Evolutionary conservation across 2,113 vertebrate genomes (phyloP), one percentile per base, ranked within the genome.

Genomic region (Xenopus tropicalis): DNA sequence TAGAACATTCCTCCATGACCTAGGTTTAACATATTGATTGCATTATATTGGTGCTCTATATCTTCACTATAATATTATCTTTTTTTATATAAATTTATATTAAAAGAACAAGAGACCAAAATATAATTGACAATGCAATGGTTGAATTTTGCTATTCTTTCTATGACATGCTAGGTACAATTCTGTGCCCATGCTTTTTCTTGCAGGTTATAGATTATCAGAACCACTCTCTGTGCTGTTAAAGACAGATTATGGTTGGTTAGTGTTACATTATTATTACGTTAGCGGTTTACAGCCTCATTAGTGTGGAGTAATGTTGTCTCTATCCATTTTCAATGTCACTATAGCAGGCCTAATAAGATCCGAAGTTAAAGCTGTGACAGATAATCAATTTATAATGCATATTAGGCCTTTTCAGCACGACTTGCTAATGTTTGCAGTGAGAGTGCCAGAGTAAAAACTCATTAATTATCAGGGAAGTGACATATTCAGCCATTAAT

Each of bases 331-430:
- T 69, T 69, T 76, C 72, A 42, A 63, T 76, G 73, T 69, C 73
- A 76, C 73, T 69, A 69, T 69, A 54, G 66, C 66, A 63, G 58
- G 25, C 46, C 21, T 76, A 76, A 76, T 76, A 76, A 69, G 73
- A 69, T 76, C 57, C 69, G 73, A 76, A 76, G 73, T 69, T 43
- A 56, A 66, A 44, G 48, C 61, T 76, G 73, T 76, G 73, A 76
- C 73, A 76, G 46, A 61, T 76, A 76, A 76, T 76, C 73, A 76
- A 76, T 76, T 76, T 76, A 76, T 69, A 69, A 76, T 76, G 73
- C 73, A 69, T 76, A 76, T 76, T 76, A 69, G 73, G 48, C 8
- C 46, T 76, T 63, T 61, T 37, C 66, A 56, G 73, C 5, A 24
- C 24, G 66, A 76, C 66, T 63, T 56, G 57, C 72, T 69, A 69